Conservation (phyloP, 2,113 vertebrate genomes). For the Grus americana region DNA sequence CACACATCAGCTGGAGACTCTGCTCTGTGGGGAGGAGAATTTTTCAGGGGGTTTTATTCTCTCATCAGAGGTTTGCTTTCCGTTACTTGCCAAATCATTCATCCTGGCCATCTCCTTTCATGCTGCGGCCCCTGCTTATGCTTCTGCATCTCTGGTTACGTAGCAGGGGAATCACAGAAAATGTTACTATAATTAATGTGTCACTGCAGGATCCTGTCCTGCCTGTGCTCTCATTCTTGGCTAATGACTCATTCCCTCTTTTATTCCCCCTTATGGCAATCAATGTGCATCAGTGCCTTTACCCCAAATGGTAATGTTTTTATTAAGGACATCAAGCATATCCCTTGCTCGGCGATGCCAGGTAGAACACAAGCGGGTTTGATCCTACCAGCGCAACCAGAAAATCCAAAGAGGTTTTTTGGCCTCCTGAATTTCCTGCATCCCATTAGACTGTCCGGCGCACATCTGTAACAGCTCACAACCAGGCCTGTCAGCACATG, state of each 20-base stretch:
- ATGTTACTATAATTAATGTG: conserved; percentile 2
- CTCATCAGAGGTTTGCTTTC: neutral
- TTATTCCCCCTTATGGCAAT: conserved; percentile 21
- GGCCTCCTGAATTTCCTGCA: neutral
- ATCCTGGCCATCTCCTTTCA: neutral
- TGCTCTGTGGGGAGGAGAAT: neutral
- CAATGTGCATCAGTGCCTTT: neutral
- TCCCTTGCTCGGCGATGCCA: neutral
- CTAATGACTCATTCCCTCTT: conserved; percentile 14
- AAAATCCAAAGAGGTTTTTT: neutral
- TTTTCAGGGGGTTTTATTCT: neutral
- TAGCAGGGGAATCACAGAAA: conserved; percentile 7
- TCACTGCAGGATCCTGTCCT: neutral
- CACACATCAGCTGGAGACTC: neutral
- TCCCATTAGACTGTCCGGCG: neutral
- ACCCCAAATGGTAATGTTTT: conserved; percentile 31
- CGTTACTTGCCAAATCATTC: neutral
- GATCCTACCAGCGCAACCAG: neutral
- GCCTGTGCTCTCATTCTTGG: neutral
- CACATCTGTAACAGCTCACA: conserved; percentile 60
- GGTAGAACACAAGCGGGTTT: neutral
- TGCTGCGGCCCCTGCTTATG: accelerated
- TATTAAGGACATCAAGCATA: neutral
- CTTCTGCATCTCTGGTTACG: neutral
- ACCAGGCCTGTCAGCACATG: conserved; percentile 3